Evolutionary conservation across 2,113 vertebrate genomes (phyloP).

Genomic region (sheep (Ovis aries)): ARS-UI_Ramb_v3.0 NC_056073.1:48703501-48704000

Average conservation of each 20-base stretch:
- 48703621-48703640: neutral
- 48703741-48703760: fast-evolving
- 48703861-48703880: neutral
- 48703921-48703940: neutral
- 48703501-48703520: neutral
- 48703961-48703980: neutral
- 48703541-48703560: fast-evolving
- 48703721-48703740: fast-evolving
- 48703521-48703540: neutral
- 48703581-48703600: neutral
- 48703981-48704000: neutral
- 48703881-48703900: neutral
- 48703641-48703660: neutral
- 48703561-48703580: neutral
- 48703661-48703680: neutral
- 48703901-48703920: neutral
- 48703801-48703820: neutral
- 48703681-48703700: too few relatives aligned
- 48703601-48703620: neutral
- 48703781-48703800: neutral
- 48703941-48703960: neutral
- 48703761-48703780: neutral
- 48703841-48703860: neutral
- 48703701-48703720: neutral
- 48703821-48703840: neutral